Percentiles rank a stretch among this genome's conserved stretches.
These are phyloP conservation scores for Mallotus villosus DNA, from an alignment of 2,797 vertebrate genomes.

Conservation along the genomic window DNA sequence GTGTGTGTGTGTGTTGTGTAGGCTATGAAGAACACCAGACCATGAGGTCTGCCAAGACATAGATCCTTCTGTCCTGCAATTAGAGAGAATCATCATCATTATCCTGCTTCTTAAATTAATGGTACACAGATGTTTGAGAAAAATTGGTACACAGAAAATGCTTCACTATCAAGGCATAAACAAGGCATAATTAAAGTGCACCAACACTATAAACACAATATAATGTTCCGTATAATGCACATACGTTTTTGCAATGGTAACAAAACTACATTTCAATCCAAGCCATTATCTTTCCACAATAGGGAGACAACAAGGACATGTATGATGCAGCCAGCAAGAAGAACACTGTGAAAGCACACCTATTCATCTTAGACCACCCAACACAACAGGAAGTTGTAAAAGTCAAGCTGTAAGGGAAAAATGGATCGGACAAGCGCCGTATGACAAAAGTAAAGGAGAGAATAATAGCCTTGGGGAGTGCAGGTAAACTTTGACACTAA, in stretches of 20 bases:
- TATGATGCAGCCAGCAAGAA: too few species aligned
- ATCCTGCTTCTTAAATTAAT: slow-evolving; percentile 30
- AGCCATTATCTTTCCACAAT: too few species aligned
- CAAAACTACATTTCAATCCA: not conserved
- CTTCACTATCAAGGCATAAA: not conserved
- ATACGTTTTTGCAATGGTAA: not conserved
- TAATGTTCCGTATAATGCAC: not conserved
- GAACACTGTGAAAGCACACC: too few species aligned
- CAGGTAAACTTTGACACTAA: too few species aligned
- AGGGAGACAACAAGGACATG: too few species aligned
- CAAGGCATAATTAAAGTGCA: too few species aligned
- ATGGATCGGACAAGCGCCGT: too few species aligned
- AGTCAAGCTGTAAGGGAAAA: not conserved
- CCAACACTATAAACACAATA: not conserved
- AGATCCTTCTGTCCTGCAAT: slow-evolving; percentile 28
- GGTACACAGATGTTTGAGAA: slow-evolving; percentile 3
- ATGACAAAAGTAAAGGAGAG: not conserved
- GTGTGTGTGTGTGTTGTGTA: not conserved
- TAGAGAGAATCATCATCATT: slow-evolving; percentile 39
- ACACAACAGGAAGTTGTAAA: not conserved
- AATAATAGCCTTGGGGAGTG: not conserved
- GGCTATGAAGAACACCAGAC: not conserved
- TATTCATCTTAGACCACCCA: too few species aligned
- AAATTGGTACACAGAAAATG: not conserved
- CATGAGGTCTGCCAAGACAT: slow-evolving; percentile 27